Conservation (phyloP, 1,140 invertebrate genomes). For the Nomia melanderi region DNA sequence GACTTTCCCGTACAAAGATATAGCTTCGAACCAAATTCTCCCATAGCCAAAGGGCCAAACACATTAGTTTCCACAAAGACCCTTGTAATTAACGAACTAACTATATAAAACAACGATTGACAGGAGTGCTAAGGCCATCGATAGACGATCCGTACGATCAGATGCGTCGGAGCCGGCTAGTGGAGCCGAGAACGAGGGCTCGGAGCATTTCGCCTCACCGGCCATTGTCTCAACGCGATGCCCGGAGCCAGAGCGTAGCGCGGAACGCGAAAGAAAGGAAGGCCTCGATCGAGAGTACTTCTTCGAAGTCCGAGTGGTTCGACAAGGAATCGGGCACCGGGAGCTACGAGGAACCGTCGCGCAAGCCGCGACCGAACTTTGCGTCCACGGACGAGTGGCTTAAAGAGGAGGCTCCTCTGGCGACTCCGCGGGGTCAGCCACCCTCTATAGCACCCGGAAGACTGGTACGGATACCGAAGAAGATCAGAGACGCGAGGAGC, state of each 20-base stretch:
- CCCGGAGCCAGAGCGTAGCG: conserved; percentile 81
- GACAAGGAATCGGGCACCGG: conserved; percentile 59
- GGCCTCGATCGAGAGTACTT: conserved; percentile 39
- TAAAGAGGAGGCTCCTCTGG: conserved; percentile 8
- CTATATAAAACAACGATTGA: background rate
- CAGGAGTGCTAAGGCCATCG: conserved; percentile 74
- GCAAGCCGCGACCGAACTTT: conserved; percentile 52
- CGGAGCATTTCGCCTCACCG: conserved; percentile 83
- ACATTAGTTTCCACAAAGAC: too few relatives aligned
- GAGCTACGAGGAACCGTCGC: conserved; percentile 56
- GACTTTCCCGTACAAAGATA: too few relatives aligned
- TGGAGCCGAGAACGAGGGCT: conserved; percentile 83
- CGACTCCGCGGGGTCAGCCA: conserved; percentile 20
- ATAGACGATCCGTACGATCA: conserved; percentile 88
- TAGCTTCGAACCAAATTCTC: too few relatives aligned
- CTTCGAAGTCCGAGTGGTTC: conserved; percentile 73
- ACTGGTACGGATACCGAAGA: conserved; percentile 22
- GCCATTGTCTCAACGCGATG: conserved; percentile 79
- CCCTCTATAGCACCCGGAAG: conserved; percentile 9
- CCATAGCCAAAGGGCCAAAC: too few relatives aligned
- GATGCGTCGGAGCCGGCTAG: conserved; percentile 87
- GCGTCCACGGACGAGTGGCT: conserved; percentile 56
- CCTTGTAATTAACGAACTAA: too few relatives aligned
- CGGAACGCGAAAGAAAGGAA: conserved; percentile 71
- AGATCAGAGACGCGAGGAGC: conserved; percentile 16